phyloP scores from a whole-genome alignment of 2,888 invertebrate genomes.

The Ochropleura plecta region DNA sequence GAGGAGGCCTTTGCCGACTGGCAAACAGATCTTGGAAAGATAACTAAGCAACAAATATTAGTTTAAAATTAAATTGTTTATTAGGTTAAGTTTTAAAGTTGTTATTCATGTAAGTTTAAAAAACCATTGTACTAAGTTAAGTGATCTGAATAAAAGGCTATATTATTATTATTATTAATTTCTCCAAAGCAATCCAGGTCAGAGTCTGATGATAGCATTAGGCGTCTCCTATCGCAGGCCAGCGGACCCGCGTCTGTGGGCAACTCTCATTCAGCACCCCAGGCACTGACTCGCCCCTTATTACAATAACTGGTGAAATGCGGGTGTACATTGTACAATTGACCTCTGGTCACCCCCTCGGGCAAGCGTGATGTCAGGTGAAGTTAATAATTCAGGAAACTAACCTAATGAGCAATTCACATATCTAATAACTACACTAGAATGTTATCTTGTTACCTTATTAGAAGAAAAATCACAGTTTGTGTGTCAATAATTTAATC shows the following conservation, averaged over 20 bases:
- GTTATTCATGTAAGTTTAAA: no score
- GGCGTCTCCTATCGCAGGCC: not conserved
- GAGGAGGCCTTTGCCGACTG: no score
- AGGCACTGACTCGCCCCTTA: not conserved
- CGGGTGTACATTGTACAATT: not conserved
- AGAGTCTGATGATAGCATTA: not conserved
- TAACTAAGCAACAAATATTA: no score
- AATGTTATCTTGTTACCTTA: slow-evolving; percentile 55
- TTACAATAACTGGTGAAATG: not conserved
- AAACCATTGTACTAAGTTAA: no score
- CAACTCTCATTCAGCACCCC: not conserved
- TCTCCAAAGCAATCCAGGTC: no score
- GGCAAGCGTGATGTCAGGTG: not conserved
- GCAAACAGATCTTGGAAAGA: no score
- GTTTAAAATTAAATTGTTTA: no score
- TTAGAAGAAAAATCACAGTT: slow-evolving; percentile 44
- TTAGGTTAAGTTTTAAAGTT: no score
- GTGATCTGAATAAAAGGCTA: no score
- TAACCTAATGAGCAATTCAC: slow-evolving; percentile 17
- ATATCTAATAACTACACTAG: slow-evolving; percentile 12
- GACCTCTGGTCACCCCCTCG: slow-evolving; percentile 2
- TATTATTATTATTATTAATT: no score
- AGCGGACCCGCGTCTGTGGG: not conserved
- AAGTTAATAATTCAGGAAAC: slow-evolving; percentile 31
- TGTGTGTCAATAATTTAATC: slow-evolving; percentile 64